Base-by-base conservation (phyloP, 2,888 invertebrate species). In the Himalopsyche anomala region DNA sequence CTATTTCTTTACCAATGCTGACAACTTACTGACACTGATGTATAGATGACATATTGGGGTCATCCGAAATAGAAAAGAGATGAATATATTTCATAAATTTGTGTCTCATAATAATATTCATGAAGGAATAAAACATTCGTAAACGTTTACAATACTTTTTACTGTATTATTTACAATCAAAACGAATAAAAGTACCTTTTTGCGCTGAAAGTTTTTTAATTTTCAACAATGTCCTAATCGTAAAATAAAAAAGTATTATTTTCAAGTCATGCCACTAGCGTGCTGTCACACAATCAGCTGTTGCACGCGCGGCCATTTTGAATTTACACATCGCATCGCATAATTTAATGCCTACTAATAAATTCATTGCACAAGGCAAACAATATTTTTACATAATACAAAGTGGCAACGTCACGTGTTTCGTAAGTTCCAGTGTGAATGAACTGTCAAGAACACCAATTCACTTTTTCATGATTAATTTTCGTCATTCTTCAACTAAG, bases 321-420 rank as follows among this genome's bases (percentile, higher is more conserved):
- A 62, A 62, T 62, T 62, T 19, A 28, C 62, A 62, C 62, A 62
- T 62, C 62, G 62, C 19, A 62, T 62, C 62, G 62, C 62, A 62
- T 62, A 62, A 62, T 62, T 62, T 62, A 62, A 62, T 62, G 62
- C 62, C 62, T 62, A 62, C 62, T 62, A 62, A 62, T 62, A 62
- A 62, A 62, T 62, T 62, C 62, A 62, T 62, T 62, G 62, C 62
- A 62, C 62, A 62, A 62, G 62, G 62, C 62, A 15, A 62, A 62
- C 8, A 62, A 62, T 28, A 62, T 19, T 62, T 62, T 62, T 62
- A 62, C 62, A 62, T 62, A 62, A 62, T 19, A 62, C n/a, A 62
- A 62, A 62, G 62, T 62, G 62, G 19, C 28, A 62, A 19, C 62
- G 62, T 62, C 62, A 62, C 62, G 62, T 62, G 62, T 62, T 62